Percentiles rank a stretch among this genome's conserved stretches.
These are phyloP conservation scores for Neodiprion lecontei DNA, from an alignment of 1,140 invertebrate species.

Conservation along the genomic window DNA sequence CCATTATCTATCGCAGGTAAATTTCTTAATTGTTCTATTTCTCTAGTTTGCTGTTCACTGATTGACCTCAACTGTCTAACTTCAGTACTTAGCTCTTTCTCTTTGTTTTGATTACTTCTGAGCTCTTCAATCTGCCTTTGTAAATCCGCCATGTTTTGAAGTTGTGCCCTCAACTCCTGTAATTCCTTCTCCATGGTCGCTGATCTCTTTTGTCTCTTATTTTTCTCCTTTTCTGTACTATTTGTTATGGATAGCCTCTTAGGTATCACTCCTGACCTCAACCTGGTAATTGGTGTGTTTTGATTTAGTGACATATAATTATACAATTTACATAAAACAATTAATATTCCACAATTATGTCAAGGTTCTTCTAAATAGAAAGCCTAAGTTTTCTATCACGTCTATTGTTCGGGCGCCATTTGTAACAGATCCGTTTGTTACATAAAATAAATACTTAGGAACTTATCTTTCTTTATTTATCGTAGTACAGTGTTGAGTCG, in stretches of 20 bases:
- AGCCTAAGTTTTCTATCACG: no score
- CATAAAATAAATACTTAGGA: no score
- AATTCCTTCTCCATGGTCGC: background rate
- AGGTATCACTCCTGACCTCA: background rate
- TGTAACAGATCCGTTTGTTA: no score
- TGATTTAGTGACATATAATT: no score
- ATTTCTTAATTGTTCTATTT: background rate
- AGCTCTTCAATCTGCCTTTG: background rate
- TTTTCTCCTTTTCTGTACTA: background rate
- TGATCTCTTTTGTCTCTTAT: background rate
- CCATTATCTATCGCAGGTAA: background rate
- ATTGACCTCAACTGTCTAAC: background rate
- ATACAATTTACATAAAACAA: no score
- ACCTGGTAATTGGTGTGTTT: background rate
- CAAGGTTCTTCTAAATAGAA: no score
- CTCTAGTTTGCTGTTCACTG: background rate
- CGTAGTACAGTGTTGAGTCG: no score
- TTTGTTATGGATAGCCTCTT: background rate
- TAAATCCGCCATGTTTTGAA: background rate
- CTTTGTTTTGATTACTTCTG: background rate
- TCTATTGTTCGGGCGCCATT: no score
- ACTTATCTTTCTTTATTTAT: no score
- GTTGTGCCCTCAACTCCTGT: background rate
- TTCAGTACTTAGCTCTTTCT: background rate
- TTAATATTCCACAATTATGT: background rate